These are phyloP conservation scores for Drosophila sturtevanti DNA, from an alignment of 1,140 invertebrate genomes.

Conservation along the genomic window DNA sequence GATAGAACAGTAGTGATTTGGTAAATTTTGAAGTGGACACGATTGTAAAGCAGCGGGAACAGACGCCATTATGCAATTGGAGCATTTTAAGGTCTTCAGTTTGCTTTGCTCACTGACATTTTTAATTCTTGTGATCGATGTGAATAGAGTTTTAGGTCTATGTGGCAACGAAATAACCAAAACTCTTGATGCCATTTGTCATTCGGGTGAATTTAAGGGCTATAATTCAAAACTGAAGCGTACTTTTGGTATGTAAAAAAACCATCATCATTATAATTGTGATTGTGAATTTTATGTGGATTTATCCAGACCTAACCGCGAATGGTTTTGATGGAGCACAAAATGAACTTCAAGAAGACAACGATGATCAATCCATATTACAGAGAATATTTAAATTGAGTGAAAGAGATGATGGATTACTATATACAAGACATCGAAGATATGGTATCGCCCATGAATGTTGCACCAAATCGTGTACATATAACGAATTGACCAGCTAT, in stretches of 20 bases:
- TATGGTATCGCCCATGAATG: constrained; percentile 48
- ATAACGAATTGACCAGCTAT: constrained; percentile 29
- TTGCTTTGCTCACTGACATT: constrained; percentile 32
- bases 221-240: constrained; percentile 53
- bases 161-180: constrained; percentile 53
- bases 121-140: constrained; percentile 21
- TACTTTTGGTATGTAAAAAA: background rate
- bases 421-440: constrained; percentile 38
- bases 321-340: constrained; percentile 11
- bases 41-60: background rate
- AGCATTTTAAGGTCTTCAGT: constrained; percentile 17
- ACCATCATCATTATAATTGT: background rate
- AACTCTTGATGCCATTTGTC: constrained; percentile 27
- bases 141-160: constrained; percentile 16
- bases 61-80: constrained; percentile 4
- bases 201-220: constrained; percentile 24
- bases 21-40: constrained; percentile 1
- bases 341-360: background rate
- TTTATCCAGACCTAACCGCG: background rate
- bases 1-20: constrained; percentile 34
- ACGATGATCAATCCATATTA: constrained; percentile 23
- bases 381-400: constrained; percentile 11
- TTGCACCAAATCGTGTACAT: constrained; percentile 40
- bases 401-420: constrained; percentile 19
- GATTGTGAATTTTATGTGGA: no score